Base-by-base conservation (phyloP, 2,888 invertebrate genomes). In the Idaea straminata region DNA sequence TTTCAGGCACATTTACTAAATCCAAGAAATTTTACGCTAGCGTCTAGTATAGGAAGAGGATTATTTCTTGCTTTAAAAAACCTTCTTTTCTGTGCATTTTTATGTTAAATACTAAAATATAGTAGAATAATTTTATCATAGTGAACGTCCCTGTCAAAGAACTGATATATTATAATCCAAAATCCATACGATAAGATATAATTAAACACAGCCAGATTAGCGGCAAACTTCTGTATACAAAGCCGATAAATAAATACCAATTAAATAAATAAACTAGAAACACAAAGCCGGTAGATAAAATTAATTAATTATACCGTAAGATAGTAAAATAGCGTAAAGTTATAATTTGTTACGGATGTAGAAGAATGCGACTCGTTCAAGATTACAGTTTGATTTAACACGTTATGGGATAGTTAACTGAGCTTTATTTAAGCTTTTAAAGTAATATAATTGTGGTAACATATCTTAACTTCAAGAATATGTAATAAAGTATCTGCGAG, bases 331-430 rank as follows among this genome's bases (percentile, higher is more conserved):
- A 25, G 25, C 47, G 47, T 59, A 34, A 59, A 16, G 16, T 7
- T 15, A 59, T 16, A 35, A 61, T 61, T 61, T 47, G 47, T 47
- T 47, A 47, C 10, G 47, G 47, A 47, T 7, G 47, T 47, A 5
- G 47, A 47, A 47, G 47, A 47, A 47, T 47, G 47, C 47, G 47
- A 47, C 47, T 47, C 47, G 47, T 47, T 47, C 47, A 47, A 47
- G 47, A 47, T 47, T 47, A 25, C 3, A 25, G 25, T 25, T 25
- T 47, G 3, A 10, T 47, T 47, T 47, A 47, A 47, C 47, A 47
- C 47, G 47, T 13, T 47, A 47, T 47, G 47, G 10, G 47, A 47
- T 47, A 10, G 47, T 47, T 47, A 47, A 47, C 47, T 47, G 47
- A 13, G 47, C 7, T 6, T 47, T 47, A 47, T 47, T 47, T 47